A percentile compares a stretch with the other conserved stretches of the same genome.
phyloP scores from a whole-genome alignment of 2,888 invertebrate species.

The Metellina segmentata region DNA sequence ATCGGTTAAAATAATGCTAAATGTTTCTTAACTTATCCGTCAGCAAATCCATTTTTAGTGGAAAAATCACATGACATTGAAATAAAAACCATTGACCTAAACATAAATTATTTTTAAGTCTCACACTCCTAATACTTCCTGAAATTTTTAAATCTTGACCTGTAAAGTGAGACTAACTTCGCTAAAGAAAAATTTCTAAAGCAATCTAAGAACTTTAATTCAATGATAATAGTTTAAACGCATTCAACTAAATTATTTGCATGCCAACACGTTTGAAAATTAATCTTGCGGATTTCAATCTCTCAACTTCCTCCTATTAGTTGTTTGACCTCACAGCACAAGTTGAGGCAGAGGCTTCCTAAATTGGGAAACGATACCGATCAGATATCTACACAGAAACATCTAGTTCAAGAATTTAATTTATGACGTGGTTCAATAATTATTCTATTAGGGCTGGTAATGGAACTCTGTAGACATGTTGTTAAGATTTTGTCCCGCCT shows the following conservation, averaged over 20 bases:
- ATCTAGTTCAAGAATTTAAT: conserved; percentile 6
- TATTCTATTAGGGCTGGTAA: not conserved
- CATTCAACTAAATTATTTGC: not conserved
- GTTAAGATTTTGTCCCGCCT: not conserved
- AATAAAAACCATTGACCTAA: too few relatives aligned
- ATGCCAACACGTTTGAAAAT: not conserved
- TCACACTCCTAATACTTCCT: too few relatives aligned
- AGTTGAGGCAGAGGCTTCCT: not conserved
- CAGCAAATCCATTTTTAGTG: too few relatives aligned
- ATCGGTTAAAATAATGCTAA: too few relatives aligned
- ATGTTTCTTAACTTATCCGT: too few relatives aligned
- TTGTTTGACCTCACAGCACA: not conserved
- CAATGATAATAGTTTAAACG: not conserved
- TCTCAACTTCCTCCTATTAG: not conserved
- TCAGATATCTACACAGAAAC: not conserved
- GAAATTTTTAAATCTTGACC: too few relatives aligned
- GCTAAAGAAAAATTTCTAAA: too few relatives aligned
- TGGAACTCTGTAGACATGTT: not conserved
- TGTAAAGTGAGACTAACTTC: too few relatives aligned
- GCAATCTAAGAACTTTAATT: too few relatives aligned
- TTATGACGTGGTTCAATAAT: not conserved
- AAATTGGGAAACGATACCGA: conserved; percentile 5
- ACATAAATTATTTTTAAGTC: too few relatives aligned
- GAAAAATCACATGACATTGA: too few relatives aligned
- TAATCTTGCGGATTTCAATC: not conserved